Conservation (phyloP, 1,140 invertebrate species). For the Plutomurus gul region DNA sequence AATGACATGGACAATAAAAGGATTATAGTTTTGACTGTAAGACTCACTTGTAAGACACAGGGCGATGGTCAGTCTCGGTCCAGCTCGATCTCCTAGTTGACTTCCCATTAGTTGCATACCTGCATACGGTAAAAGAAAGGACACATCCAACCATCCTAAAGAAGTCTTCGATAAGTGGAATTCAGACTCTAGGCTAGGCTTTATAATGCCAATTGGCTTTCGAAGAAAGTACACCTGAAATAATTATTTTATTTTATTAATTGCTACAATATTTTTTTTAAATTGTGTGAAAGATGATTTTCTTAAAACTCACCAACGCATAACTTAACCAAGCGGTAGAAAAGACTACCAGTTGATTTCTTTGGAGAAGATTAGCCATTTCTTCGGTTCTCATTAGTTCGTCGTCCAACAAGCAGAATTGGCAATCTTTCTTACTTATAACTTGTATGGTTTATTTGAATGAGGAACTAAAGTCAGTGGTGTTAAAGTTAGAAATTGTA, state of each 20-base stretch:
- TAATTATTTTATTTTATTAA: no score
- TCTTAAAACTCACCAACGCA: constrained; percentile 32
- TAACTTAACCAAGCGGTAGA: constrained; percentile 47
- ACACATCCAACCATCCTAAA: constrained; percentile 58
- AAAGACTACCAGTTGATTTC: constrained; percentile 48
- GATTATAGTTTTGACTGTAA: no score
- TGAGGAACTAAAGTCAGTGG: neutral
- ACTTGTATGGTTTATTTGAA: no score
- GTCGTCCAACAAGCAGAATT: no score
- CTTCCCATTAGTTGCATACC: constrained; percentile 61
- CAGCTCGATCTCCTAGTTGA: constrained; percentile 60
- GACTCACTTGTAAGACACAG: constrained; percentile 55
- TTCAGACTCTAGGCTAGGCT: constrained; percentile 50
- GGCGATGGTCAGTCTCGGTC: constrained; percentile 60
- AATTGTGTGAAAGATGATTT: no score
- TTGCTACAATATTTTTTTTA: no score
- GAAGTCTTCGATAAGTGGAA: constrained; percentile 48
- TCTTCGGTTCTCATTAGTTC: neutral
- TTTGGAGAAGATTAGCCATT: constrained; percentile 35
- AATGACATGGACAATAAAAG: no score
- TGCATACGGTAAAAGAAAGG: constrained; percentile 63
- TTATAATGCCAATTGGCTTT: constrained; percentile 52
- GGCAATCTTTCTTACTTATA: no score
- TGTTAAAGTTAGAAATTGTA: constrained; percentile 41
- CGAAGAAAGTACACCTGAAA: constrained; percentile 50